Conservation (phyloP, 2,113 vertebrate species). For the Lophius piscatorius region DNA sequence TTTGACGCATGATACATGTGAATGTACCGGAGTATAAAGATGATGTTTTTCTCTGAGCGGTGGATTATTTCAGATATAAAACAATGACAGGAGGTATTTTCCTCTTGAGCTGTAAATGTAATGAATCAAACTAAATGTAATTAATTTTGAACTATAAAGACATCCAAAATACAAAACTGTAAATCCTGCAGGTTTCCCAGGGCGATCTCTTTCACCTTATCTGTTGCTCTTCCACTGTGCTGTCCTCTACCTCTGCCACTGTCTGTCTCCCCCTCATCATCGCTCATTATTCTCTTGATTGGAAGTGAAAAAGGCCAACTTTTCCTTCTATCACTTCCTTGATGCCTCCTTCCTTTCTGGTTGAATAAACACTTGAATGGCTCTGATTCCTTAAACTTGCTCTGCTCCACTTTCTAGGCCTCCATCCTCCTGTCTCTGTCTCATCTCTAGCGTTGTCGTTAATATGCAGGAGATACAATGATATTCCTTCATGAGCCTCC, state of each 20-base stretch:
- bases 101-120: slow-evolving; percentile 21
- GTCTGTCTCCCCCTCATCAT: slow-evolving; percentile 30
- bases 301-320: slow-evolving; percentile 53
- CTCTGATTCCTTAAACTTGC: slow-evolving; percentile 21
- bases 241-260: slow-evolving; percentile 8
- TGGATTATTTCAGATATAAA: slow-evolving; percentile 17
- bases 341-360: slow-evolving; percentile 17
- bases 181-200: slow-evolving; percentile 16
- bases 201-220: slow-evolving; percentile 33
- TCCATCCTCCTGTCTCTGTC: neutral
- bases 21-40: too few species aligned
- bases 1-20: neutral
- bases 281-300: slow-evolving; percentile 49
- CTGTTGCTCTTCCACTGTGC: slow-evolving; percentile 11
- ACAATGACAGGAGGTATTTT: slow-evolving; percentile 1
- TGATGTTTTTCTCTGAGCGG: slow-evolving; percentile 10
- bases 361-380: slow-evolving; percentile 30
- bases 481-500: slow-evolving; percentile 44
- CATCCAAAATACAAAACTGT: slow-evolving; percentile 2
- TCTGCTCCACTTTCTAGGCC: slow-evolving; percentile 23
- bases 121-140: too few species aligned
- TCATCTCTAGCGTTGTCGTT: slow-evolving; percentile 39
- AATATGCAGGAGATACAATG: slow-evolving; percentile 53
- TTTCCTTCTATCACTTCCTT: slow-evolving; percentile 26
- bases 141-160: too few species aligned